Percentiles rank a stretch among this genome's conserved stretches.
Conservation (phyloP, 2,888 invertebrate species). For the Orchesella flavescens region DNA sequence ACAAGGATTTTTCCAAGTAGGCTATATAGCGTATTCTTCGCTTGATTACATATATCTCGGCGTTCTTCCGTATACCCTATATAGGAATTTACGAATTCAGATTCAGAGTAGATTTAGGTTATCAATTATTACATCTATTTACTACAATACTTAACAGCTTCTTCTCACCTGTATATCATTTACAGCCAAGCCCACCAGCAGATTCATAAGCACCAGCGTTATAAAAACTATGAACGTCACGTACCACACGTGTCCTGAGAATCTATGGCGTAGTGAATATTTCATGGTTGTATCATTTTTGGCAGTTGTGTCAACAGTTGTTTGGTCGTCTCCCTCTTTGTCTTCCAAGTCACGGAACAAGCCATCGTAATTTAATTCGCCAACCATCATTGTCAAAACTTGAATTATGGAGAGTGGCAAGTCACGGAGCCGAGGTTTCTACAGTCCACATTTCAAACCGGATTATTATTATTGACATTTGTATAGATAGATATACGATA, state of each 20-base stretch:
- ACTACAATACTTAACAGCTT: too few species aligned
- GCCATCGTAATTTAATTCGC: slow-evolving; percentile 63
- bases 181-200: slow-evolving; percentile 66
- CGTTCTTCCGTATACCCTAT: slow-evolving; percentile 64
- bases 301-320: background rate
- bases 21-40: slow-evolving; percentile 65
- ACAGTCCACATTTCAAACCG: background rate
- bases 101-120: background rate
- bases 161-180: slow-evolving; percentile 65
- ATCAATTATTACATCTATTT: background rate
- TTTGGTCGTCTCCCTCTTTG: background rate
- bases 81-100: background rate
- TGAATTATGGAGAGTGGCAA: slow-evolving; percentile 62
- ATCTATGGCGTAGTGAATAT: slow-evolving; percentile 9
- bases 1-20: slow-evolving; percentile 62
- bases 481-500: background rate
- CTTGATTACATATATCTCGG: slow-evolving; percentile 66
- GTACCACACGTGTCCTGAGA: slow-evolving; percentile 66
- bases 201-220: slow-evolving; percentile 65
- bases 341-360: slow-evolving; percentile 38
- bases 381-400: slow-evolving; percentile 66
- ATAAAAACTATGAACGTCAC: slow-evolving; percentile 60
- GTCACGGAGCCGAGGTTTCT: slow-evolving; percentile 59
- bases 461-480: too few species aligned
- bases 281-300: background rate